Base-by-base conservation (phyloP, 2,113 vertebrate genomes). In the Tupaia chinensis region DNA sequence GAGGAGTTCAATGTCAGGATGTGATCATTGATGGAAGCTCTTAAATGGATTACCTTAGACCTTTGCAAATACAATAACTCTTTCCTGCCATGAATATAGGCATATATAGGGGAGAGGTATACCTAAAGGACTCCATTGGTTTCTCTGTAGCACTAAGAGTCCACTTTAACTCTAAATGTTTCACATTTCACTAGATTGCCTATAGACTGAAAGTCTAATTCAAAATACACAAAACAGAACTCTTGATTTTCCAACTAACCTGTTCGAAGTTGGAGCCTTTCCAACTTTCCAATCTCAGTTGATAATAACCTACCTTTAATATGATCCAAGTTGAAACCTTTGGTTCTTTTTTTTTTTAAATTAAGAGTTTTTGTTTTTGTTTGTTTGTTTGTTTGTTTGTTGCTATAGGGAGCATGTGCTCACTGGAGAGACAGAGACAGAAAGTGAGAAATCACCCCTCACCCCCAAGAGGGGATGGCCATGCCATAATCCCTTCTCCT, bases 171-270 rank as follows among this genome's bases (percentile, higher is more conserved):
- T 54, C 20, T 54, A 78, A 32, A 29, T 15, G 29, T 68, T 72
- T 86, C 78, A 32, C 65, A 60, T 7, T 68, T 17, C 44, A 91
- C 4, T 60, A 9, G 22, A 72, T 60, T 25, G 32, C 54, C 32
- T 72, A 10, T 22, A 17, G 17, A 83, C 25, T 56, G 16, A 32
- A 85, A 69, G 34, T 84, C 68, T 14, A 70, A 73, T 22, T 61
- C 15, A 92, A 79, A 83, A 56, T 9, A 56, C 0, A 25, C 32
- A 54, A 32, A 81, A 78, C 0, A 1, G 13, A 79, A 27, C 5
- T 53, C n/a, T 58, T 22, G 8, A 58, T 32, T 10, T 25, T 4
- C 44, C 25, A 4, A 16, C 0, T 7, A 27, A 23, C 7, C n/a
- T 17, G 19, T 11, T 63, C 54, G 19, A 10, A 20, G 61, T 4